phyloP scores from a whole-genome alignment of 35 echinoderm and acorn worm genomes.

The Patiria miniata region DNA sequence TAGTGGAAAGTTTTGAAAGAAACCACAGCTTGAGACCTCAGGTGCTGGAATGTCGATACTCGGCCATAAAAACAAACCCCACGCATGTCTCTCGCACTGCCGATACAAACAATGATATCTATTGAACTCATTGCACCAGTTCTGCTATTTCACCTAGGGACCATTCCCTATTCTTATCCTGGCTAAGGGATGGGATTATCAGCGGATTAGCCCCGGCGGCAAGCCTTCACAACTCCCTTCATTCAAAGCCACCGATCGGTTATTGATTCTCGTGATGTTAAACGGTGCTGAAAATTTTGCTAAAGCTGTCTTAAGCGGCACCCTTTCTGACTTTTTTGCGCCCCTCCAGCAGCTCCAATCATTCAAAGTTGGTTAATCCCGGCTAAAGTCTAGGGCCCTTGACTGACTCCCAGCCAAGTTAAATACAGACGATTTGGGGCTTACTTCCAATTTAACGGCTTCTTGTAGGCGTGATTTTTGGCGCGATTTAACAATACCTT shows the following conservation, averaged over 20 bases:
- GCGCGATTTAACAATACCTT: not conserved
- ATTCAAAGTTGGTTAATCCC: not conserved
- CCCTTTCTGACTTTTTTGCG: not conserved
- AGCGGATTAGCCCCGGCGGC: not conserved
- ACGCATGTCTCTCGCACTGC: too few relatives aligned
- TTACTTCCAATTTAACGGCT: not conserved
- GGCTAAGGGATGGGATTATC: not conserved
- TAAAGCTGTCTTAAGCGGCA: not conserved
- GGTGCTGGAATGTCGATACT: too few relatives aligned
- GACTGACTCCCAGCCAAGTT: constrained; percentile 1
- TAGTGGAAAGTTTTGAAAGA: too few relatives aligned
- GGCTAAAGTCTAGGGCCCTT: not conserved
- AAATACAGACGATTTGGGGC: not conserved
- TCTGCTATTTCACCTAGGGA: too few relatives aligned
- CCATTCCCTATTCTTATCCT: not conserved
- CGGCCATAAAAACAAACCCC: too few relatives aligned
- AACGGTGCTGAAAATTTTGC: constrained; percentile 20
- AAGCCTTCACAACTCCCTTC: not conserved
- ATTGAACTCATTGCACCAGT: too few relatives aligned
- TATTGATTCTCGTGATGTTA: constrained; percentile 14
- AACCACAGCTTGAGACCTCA: too few relatives aligned
- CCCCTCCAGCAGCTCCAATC: too few relatives aligned
- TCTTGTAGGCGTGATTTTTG: constrained; percentile 10
- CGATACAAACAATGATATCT: too few relatives aligned
- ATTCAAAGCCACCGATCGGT: constrained; percentile 5